phyloP scores from a whole-genome alignment of 1,140 invertebrate genomes.

The Micrasema longulum region DNA sequence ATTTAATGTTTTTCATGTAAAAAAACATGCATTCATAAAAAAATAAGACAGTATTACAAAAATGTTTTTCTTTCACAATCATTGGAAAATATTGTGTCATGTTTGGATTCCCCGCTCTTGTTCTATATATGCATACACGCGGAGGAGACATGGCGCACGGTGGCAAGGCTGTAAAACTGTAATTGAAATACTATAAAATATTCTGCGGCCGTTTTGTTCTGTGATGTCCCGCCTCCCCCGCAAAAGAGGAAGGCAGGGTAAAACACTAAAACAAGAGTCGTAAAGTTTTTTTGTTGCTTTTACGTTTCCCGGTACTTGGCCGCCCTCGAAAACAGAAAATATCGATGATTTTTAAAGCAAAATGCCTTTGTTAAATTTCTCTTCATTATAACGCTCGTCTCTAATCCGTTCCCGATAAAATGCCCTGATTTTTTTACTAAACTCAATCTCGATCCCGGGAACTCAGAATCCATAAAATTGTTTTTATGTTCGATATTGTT shows the following conservation, averaged over 20 bases:
- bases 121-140: too few species aligned
- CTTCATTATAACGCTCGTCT: conserved; percentile 18
- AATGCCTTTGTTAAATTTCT: conserved; percentile 11
- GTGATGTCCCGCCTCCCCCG: conserved; percentile 36
- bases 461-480: conserved; percentile 12
- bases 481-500: conserved; percentile 4
- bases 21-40: too few species aligned
- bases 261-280: conserved; percentile 52
- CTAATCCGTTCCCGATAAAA: conserved; percentile 3
- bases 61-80: too few species aligned
- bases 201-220: conserved; percentile 53
- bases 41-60: too few species aligned
- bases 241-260: conserved; percentile 7
- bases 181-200: conserved; percentile 56
- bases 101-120: not conserved
- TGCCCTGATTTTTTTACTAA: not conserved
- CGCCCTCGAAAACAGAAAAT: conserved; percentile 1
- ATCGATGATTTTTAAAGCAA: conserved; percentile 30
- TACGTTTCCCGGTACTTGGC: conserved; percentile 37
- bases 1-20: too few species aligned
- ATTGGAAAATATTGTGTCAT: too few species aligned
- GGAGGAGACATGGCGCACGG: conserved; percentile 29
- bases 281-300: conserved; percentile 50
- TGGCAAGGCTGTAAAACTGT: conserved; percentile 54
- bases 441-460: conserved; percentile 2